Evolutionary conservation across 2,797 vertebrate species (phyloP), one percentile per base, ranked within the genome.

Genomic region (Toxotes lorentzi): DNA sequence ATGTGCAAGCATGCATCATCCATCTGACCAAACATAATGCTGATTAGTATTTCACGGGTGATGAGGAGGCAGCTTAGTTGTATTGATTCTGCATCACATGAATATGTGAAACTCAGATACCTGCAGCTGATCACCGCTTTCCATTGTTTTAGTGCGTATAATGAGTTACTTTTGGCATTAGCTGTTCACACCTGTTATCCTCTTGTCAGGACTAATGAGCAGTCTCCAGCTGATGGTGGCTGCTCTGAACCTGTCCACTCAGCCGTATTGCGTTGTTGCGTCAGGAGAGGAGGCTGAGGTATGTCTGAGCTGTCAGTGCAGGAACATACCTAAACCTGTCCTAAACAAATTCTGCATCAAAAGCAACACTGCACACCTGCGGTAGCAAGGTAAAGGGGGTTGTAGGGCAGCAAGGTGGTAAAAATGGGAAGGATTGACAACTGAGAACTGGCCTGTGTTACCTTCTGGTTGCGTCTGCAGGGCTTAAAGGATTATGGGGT

Each of bases 401-500:
- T 81, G 66, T 71, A 34, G 74, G 71, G 17, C 78, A 79, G 73
- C 70, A 3, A 23, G 72, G 72, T 76, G 77, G n/a, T 68, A 54
- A 78, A 72, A 90, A 53, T 62, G 74, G 43, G 83, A 75, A 73
- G 82, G 59, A 78, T 21, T 91, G 76, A 73, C 0, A 13, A 51
- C 47, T 24, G 19, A 41, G 35, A 27, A 24, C 14, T 5, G 45
- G 47, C 17, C 9, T 50, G 2, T 27, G 21, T 77, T n/a, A 59
- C 74, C 75, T 58, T 63, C 51, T n/a, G 5, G 61, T 81, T 84
- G 86, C 86, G 80, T 90, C 81, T 76, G 50, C n/a, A 6, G 73
- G 79, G 73, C 61, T 93, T 92, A 93, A 82, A 75, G 77, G 92
- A 90, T 94, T 91, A 92, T 0, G 10, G 7, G 41, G 59, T 59